phyloP scores from a whole-genome alignment of 2,113 vertebrate genomes.

The Psephotus haematonotus region DNA sequence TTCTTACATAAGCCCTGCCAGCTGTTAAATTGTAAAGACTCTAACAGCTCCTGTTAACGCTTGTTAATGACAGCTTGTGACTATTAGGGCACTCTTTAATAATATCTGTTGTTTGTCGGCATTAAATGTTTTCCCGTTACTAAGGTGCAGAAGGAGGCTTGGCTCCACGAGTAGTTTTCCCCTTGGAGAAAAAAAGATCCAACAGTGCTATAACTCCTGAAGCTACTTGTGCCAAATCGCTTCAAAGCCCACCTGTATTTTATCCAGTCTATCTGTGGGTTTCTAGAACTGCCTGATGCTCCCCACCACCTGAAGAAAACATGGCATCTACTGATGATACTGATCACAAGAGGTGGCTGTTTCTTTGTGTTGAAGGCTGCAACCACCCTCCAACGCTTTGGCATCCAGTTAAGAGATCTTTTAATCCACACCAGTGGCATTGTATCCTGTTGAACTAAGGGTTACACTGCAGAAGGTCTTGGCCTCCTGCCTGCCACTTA shows the following conservation, averaged over 20 bases:
- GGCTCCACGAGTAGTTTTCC: not conserved
- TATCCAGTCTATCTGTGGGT: not conserved
- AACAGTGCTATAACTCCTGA: not conserved
- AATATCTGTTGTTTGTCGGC: not conserved
- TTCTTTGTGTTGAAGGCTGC: not conserved
- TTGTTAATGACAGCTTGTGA: not conserved
- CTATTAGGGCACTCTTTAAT: not conserved
- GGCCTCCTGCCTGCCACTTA: not conserved
- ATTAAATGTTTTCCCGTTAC: not conserved
- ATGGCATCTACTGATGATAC: not conserved
- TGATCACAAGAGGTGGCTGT: not conserved
- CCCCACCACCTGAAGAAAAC: not conserved
- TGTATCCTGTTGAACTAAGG: not conserved
- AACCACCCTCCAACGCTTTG: not conserved
- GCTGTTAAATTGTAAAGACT: not conserved
- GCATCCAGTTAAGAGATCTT: not conserved
- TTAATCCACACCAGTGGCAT: accelerated
- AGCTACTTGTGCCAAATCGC: not conserved
- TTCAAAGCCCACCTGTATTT: not conserved
- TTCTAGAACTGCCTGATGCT: not conserved
- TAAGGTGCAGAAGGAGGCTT: not conserved
- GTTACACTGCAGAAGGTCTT: not conserved
- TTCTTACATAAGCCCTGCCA: not conserved
- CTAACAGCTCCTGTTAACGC: constrained; percentile 3
- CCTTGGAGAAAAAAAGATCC: not conserved